phyloP scores from a whole-genome alignment of 2,797 vertebrate species.

The Sitta carolinensis region DNA sequence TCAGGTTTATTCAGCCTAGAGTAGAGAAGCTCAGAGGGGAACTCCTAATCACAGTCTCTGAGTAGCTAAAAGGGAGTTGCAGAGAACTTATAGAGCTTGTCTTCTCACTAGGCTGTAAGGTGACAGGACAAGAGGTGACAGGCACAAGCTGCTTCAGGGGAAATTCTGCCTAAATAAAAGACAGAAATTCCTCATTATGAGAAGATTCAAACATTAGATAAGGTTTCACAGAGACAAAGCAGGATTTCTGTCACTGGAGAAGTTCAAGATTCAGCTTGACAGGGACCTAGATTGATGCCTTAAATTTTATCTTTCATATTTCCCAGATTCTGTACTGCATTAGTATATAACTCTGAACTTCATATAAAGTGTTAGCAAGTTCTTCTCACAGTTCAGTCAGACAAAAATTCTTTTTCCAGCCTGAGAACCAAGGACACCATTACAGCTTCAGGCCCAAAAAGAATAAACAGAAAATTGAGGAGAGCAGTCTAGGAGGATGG shows the following conservation, averaged over 20 bases:
- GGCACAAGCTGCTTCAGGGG: background rate
- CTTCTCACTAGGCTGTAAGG: background rate
- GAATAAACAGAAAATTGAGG: background rate
- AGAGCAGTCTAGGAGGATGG: too few species aligned
- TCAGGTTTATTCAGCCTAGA: background rate
- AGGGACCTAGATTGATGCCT: background rate
- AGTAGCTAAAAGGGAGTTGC: background rate
- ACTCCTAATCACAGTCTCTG: background rate
- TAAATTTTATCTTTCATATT: background rate
- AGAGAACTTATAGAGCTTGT: background rate
- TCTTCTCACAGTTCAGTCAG: background rate
- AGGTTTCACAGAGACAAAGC: background rate
- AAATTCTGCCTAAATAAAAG: background rate
- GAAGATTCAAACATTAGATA: background rate
- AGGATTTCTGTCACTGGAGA: background rate
- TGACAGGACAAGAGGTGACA: background rate
- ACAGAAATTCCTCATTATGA: background rate
- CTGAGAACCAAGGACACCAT: background rate
- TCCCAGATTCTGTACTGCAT: background rate
- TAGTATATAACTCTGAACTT: background rate
- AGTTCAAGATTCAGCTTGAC: background rate
- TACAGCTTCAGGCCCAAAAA: background rate
- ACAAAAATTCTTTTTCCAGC: background rate
- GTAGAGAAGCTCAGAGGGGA: background rate
- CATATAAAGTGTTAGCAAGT: background rate